Evolutionary conservation across 2,888 invertebrate species (phyloP), one percentile per base, ranked within the genome.

Genomic region (Pseudolycoriella hygida): DNA sequence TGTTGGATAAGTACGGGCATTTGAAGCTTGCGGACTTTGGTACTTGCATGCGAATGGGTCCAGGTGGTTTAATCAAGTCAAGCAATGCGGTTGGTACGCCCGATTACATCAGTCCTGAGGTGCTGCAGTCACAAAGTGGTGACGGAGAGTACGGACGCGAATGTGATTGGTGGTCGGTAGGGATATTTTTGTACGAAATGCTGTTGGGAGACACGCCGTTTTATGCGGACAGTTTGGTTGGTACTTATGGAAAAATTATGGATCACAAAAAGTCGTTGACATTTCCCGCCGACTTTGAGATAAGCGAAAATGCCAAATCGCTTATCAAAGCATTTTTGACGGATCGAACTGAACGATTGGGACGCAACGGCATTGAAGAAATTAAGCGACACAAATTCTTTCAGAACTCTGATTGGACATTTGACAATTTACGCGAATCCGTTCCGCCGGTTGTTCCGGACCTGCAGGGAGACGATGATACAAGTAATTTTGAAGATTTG

Each of bases 141-240:
- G 88, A 90, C 60, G 92, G 92, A 47, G 86, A 89, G 48, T 98
- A 98, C 64, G 97, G 97, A 0, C 74, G 92, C 39, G 97, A 98
- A 67, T 96, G 94, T 68, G 96, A 97, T 68, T 96, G 93, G 92
- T 97, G 96, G 96, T 94, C 96, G 17, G 96, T 97, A 19, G 98
- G 98, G 46, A 94, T 98, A 55, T 93, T 98, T 66, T 76, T 98
- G 2, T 98, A 93, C 66, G 98, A 98, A 73, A 96, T 98, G 96
- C 71, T 98, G 45, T 85, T 93, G 48, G 94, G 94, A 6, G 98
- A 99, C 64, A 94, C 98, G 11, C 98, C 98, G 1, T 98, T 98
- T 68, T 97, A 92, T 67, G 97, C 97, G 3, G 98, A 98, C 62
- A 94, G 96, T 50, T 75, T 99, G 56, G 89, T 97, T 39, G 93